Conservation (phyloP, 2,888 invertebrate species). For the Noctua comes region DNA sequence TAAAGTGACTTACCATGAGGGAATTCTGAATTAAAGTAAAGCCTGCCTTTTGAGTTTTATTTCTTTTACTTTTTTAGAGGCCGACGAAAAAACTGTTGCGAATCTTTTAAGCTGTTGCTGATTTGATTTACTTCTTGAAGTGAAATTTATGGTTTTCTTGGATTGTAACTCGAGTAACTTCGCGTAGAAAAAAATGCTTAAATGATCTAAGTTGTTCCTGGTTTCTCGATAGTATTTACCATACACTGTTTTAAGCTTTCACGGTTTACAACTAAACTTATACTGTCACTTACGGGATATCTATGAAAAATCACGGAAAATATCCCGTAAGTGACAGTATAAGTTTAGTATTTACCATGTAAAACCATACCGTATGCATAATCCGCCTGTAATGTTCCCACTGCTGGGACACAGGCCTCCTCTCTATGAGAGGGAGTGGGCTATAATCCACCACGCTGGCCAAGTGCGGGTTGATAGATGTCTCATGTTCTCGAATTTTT, state of each 20-base stretch:
- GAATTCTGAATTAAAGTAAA: slow-evolving; percentile 38
- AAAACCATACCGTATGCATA: too few relatives aligned
- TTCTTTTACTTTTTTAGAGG: slow-evolving; percentile 15
- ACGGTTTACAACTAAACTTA: too few relatives aligned
- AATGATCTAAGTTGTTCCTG: not conserved
- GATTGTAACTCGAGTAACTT: not conserved
- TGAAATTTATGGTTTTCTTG: not conserved
- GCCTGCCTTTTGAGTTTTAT: slow-evolving; percentile 39
- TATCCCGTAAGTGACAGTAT: too few relatives aligned
- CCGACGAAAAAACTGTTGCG: slow-evolving; percentile 8
- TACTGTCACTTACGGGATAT: too few relatives aligned
- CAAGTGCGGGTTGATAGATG: too few relatives aligned
- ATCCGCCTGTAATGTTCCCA: too few relatives aligned
- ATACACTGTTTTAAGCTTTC: too few relatives aligned
- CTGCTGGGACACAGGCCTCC: too few relatives aligned
- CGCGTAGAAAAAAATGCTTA: not conserved
- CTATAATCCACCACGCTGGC: too few relatives aligned
- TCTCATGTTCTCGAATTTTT: too few relatives aligned
- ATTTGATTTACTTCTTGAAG: slow-evolving; percentile 22
- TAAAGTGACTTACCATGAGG: slow-evolving; percentile 21
- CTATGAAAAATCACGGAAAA: too few relatives aligned
- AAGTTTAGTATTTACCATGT: not conserved
- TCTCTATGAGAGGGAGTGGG: too few relatives aligned
- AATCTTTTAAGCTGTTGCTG: slow-evolving; percentile 26
- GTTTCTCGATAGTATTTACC: not conserved